Evolutionary conservation across 1,140 invertebrate species (phyloP).

Genomic region (Littorina saxatilis): DNA sequence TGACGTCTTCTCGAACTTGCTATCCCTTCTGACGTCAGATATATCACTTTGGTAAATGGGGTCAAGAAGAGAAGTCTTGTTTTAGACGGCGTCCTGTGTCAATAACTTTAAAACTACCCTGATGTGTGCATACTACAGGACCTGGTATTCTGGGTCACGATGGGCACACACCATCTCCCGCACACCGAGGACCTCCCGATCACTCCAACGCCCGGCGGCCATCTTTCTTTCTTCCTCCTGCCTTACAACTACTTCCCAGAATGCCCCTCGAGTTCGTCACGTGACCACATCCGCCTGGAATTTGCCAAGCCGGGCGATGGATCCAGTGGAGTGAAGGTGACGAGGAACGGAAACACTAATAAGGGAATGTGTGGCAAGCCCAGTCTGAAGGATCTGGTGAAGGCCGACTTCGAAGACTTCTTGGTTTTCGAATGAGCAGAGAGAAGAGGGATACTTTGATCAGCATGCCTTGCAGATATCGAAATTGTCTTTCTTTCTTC

Average conservation of each 20-base stretch:
- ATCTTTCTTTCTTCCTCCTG: conserved; percentile 56
- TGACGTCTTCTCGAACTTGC: no score
- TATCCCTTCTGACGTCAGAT: no score
- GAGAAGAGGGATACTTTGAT: not conserved
- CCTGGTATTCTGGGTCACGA: conserved; percentile 62
- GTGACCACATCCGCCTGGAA: conserved; percentile 47
- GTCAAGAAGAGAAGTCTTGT: no score
- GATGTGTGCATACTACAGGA: conserved; percentile 49
- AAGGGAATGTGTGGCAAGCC: not conserved
- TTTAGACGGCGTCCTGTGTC: no score
- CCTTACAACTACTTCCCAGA: conserved; percentile 65
- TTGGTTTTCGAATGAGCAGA: not conserved
- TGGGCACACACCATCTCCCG: conserved; percentile 63
- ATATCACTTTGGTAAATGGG: no score
- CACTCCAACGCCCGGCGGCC: conserved; percentile 53
- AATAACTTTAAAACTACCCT: no score
- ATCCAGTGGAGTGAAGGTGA: conserved; percentile 36
- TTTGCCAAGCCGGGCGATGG: conserved; percentile 27
- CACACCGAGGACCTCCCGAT: conserved; percentile 62
- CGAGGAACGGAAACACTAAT: conserved; percentile 39
- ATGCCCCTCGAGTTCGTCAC: conserved; percentile 53
- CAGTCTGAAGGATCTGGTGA: conserved; percentile 6
- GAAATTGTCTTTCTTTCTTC: not conserved
- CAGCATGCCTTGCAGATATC: no score
- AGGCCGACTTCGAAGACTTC: not conserved